Evolutionary conservation across 2,797 vertebrate genomes (phyloP).

Genomic region (Poecilia gillii): DNA sequence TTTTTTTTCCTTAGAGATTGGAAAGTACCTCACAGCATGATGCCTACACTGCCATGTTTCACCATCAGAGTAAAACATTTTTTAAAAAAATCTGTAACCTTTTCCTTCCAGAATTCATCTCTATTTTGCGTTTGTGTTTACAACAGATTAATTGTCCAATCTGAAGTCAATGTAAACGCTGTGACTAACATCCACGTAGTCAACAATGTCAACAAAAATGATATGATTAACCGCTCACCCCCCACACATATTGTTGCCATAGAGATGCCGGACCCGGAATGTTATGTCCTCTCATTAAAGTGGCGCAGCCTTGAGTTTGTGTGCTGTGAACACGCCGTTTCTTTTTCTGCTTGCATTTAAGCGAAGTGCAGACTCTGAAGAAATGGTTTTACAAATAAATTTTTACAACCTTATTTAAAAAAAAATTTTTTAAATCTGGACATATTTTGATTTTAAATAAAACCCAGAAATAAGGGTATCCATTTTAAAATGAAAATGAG

Average conservation of each 20-base stretch:
- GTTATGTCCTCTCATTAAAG: constrained; percentile 28
- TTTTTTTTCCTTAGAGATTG: neutral
- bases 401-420: neutral
- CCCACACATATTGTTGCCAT: constrained; percentile 59
- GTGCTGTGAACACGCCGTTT: constrained; percentile 7
- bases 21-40: neutral
- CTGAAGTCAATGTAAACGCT: neutral
- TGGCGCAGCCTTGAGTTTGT: constrained; percentile 47
- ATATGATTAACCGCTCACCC: constrained; percentile 24
- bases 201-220: constrained; percentile 5
- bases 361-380: neutral
- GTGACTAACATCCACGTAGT: neutral
- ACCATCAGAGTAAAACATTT: neutral
- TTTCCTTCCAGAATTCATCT: neutral
- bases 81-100: neutral
- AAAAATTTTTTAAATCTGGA: no score
- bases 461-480: neutral
- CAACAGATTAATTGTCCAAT: neutral
- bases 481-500: neutral
- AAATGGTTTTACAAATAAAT: neutral
- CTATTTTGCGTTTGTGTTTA: neutral
- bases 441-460: neutral
- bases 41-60: neutral
- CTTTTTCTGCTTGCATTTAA: neutral
- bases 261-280: constrained; percentile 53